These are phyloP conservation scores for Petrosia ficiformis DNA, from an alignment of 37 sponge, comb jelly and placozoan species.

Conservation along the genomic window DNA sequence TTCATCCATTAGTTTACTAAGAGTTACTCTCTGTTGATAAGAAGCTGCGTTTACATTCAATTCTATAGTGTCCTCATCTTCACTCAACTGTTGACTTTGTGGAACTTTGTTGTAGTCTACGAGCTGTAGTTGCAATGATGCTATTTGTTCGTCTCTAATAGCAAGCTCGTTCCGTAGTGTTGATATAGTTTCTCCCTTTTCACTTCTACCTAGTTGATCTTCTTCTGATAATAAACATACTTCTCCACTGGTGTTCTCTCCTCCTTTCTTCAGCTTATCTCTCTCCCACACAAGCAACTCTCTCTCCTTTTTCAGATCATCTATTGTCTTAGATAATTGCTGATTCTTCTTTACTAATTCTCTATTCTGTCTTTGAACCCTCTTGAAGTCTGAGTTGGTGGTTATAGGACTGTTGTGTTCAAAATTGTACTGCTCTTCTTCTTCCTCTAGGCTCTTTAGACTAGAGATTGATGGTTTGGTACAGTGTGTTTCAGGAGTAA, in stretches of 20 bases:
- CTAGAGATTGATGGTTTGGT: no score
- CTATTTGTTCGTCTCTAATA: not conserved
- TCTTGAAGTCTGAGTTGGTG: not conserved
- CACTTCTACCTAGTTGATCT: not conserved
- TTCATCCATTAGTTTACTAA: constrained; percentile 14
- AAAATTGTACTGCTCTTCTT: not conserved
- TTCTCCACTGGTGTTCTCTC: not conserved
- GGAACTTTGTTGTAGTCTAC: not conserved
- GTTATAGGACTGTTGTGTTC: not conserved
- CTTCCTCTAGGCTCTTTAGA: not conserved
- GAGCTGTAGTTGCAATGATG: not conserved
- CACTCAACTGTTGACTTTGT: not conserved
- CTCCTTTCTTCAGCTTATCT: not conserved
- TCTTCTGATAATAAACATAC: no score
- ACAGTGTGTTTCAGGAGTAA: no score
- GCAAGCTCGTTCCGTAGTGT: not conserved
- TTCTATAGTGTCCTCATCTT: no score
- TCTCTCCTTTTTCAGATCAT: constrained; percentile 34
- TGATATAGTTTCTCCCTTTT: not conserved
- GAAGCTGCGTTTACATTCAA: no score
- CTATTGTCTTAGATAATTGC: constrained; percentile 27
- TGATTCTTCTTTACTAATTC: constrained; percentile 25
- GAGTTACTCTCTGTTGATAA: not conserved
- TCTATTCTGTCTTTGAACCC: constrained; percentile 34
- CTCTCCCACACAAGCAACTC: constrained; percentile 17